A percentile compares a stretch with the other conserved stretches of the same genome.
These are phyloP conservation scores for Hemaris fuciformis DNA, from an alignment of 2,888 invertebrate genomes.

Conservation along the genomic window DNA sequence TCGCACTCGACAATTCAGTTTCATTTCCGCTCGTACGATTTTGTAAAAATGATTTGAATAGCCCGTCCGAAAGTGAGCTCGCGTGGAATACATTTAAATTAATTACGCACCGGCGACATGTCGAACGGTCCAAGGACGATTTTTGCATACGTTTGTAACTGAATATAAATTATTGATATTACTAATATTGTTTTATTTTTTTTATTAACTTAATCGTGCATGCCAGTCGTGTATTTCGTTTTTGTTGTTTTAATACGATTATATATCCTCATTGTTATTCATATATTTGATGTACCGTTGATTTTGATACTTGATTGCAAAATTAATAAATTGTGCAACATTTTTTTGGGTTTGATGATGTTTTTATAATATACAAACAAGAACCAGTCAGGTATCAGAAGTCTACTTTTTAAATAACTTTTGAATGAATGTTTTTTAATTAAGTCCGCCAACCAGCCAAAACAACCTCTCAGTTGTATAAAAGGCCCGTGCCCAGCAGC, in stretches of 20 bases:
- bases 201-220: neutral
- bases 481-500: no score
- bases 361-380: neutral
- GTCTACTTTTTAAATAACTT: no score
- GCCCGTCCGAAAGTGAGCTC: conserved; percentile 61
- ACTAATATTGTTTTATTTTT: conserved; percentile 11
- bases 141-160: conserved; percentile 56
- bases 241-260: neutral
- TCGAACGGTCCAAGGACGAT: conserved; percentile 69
- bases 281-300: neutral
- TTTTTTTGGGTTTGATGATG: neutral
- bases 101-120: conserved; percentile 61
- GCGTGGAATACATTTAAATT: conserved; percentile 71
- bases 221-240: neutral
- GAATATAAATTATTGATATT: conserved; percentile 20
- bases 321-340: neutral
- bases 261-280: neutral
- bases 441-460: no score
- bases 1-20: conserved; percentile 42
- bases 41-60: conserved; percentile 63
- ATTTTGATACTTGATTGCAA: neutral
- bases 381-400: no score
- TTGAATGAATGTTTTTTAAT: no score
- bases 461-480: no score
- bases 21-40: conserved; percentile 58